Base-by-base conservation (phyloP, 2,113 vertebrate species). In the Salminus brasiliensis region DNA sequence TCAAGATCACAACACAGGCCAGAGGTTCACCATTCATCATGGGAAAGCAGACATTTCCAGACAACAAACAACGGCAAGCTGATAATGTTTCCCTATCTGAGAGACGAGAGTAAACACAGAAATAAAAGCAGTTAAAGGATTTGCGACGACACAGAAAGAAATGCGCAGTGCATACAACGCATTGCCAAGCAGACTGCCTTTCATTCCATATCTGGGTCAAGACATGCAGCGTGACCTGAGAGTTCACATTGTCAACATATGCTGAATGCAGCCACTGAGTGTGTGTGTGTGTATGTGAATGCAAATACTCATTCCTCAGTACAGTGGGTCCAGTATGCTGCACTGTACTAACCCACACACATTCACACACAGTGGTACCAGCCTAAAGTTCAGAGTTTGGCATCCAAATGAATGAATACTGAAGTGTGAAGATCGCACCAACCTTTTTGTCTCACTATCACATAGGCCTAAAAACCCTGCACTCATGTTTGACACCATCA, bases 241-340 rank as follows among this genome's bases (percentile, higher is more conserved):
- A 53, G 45, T 27, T 57, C 36, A 71, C 41, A 49, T n/a, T 32
- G 59, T 76, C 11, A 39, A 12, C 45, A n/a, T 25, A 15, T 34
- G 4, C 52, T 81, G 27, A 84, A 78, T 69, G 45, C 29, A 70
- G 63, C 23, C 70, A 74, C 16, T 81, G 79, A 78, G 23, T 23
- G 29, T 45, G 59, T 49, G 21, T n/a, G 27, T 47, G 67, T 21
- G 32, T 10, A 27, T n/a, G 16, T 78, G 57, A 81, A 72, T 72
- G 74, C 47, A 18, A 29, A 23, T 16, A 74, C 70, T 82, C 60
- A 78, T 74, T 25, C 62, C 16, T 27, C 21, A 23, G 34, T 34
- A 79, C 83, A 85, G 65, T 81, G 49, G 32, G 39, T 41, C 12
- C 66, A 70, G 39, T 78, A 23, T 53, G 47, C 70, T 62, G 67